Base-by-base conservation (phyloP, 2,888 invertebrate species). In the Calliphora vomitoria region DNA sequence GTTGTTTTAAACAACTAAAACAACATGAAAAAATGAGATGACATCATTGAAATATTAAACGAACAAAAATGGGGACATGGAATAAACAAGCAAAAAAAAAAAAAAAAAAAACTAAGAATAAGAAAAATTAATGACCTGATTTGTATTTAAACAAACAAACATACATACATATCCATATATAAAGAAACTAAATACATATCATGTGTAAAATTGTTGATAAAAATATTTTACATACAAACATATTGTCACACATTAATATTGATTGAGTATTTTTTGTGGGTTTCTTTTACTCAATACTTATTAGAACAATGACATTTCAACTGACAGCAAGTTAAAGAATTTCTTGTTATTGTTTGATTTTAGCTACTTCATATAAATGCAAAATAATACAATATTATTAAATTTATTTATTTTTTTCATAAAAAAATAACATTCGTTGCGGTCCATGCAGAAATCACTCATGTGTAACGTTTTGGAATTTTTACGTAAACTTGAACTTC, bases 401-500 rank as follows among this genome's bases (percentile, higher is more conserved):
- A 58, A 44, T 81, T 53, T 53, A 83, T 25, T 25, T n/a, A n/a
- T n/a, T 25, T 25, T 25, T 25, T 25, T 25, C 25, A 1, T 1
- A 1, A 25, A 20, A 64, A 72, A 53, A 74, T 41, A 44, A 62
- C 60, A 81, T 78, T 62, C 76, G 84, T 75, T 85, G 72, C 82
- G 87, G 85, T 87, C 87, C 87, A 85, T 81, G 87, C 13, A 72
- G 78, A 62, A 87, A 64, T 74, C 84, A 72, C 69, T 87, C 78
- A 85, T 64, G 85, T 87, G 68, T 79, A 79, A 87, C 87, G 64
- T 69, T 87, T 79, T 64, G 87, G 85, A 78, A 87, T 87, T 87
- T 87, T 85, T 78, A 86, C 76, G 82, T 85, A 87, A 87, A 88
- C 85, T 87, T 88, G 86, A 88, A 86, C 86, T 88, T 86, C 74